Evolutionary conservation across 2,113 vertebrate species (phyloP).

Genomic region (Sturnira hondurensis): DNA sequence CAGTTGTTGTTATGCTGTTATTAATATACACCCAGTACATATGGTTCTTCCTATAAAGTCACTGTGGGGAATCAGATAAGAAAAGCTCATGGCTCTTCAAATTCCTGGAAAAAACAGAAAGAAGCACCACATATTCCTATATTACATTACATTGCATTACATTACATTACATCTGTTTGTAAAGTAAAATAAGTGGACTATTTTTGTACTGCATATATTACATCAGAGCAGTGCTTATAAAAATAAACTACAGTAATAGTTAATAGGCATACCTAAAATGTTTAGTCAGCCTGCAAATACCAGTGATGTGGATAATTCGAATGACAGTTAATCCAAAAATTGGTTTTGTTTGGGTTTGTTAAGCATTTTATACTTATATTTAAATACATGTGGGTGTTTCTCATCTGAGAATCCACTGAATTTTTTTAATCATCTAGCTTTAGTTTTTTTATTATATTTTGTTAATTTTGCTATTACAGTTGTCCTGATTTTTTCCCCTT

Average conservation of each 20-base stretch:
- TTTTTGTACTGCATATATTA: neutral
- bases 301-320: neutral
- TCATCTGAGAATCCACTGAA: neutral
- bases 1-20: neutral
- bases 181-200: neutral
- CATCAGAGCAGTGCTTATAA: neutral
- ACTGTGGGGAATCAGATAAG: neutral
- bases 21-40: neutral
- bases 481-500: no score
- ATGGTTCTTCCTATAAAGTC: neutral
- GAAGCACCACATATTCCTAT: neutral
- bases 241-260: neutral
- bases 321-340: neutral
- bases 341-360: neutral
- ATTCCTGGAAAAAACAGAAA: slow-evolving; percentile 17
- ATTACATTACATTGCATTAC: neutral
- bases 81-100: neutral
- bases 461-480: no score
- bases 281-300: neutral
- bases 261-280: neutral
- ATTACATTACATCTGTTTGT: neutral
- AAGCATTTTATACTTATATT: neutral
- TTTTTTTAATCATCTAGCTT: neutral
- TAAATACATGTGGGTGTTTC: neutral
- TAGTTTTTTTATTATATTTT: no score